Percentiles rank a stretch among this genome's conserved stretches.
Conservation (phyloP, 2,797 vertebrate genomes). For the Dicrostonyx torquatus region DNA sequence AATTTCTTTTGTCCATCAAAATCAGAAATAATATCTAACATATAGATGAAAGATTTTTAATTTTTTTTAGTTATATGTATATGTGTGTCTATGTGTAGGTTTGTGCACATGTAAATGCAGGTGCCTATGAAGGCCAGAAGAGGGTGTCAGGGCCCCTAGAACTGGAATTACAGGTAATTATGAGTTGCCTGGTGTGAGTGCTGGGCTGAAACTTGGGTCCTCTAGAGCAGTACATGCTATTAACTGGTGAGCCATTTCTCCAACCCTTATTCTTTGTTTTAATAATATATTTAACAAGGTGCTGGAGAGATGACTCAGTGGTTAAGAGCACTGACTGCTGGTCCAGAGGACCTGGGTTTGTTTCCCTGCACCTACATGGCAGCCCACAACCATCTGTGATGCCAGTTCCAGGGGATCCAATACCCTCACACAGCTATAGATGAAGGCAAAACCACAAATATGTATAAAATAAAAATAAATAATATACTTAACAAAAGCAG, state of each 20-base stretch:
- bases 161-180: background rate
- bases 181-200: background rate
- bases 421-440: background rate
- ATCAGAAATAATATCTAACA: background rate
- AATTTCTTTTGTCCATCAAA: slow-evolving; percentile 49
- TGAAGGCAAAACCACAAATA: background rate
- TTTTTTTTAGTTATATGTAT: background rate
- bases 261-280: slow-evolving; percentile 16
- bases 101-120: background rate
- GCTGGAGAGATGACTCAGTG: background rate
- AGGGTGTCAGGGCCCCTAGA: background rate
- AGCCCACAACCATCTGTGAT: background rate
- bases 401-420: background rate
- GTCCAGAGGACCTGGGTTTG: background rate
- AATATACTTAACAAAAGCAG: slow-evolving; percentile 64
- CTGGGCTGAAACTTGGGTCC: background rate
- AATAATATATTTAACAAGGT: background rate
- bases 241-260: background rate
- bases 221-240: background rate
- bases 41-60: background rate
- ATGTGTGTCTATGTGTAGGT: background rate
- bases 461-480: background rate
- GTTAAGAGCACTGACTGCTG: background rate
- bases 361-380: background rate
- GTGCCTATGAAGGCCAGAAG: background rate